A percentile compares a stretch with the other conserved stretches of the same genome.
Conservation (phyloP, 2,797 vertebrate genomes). For the Distichodus sexfasciatus region DNA sequence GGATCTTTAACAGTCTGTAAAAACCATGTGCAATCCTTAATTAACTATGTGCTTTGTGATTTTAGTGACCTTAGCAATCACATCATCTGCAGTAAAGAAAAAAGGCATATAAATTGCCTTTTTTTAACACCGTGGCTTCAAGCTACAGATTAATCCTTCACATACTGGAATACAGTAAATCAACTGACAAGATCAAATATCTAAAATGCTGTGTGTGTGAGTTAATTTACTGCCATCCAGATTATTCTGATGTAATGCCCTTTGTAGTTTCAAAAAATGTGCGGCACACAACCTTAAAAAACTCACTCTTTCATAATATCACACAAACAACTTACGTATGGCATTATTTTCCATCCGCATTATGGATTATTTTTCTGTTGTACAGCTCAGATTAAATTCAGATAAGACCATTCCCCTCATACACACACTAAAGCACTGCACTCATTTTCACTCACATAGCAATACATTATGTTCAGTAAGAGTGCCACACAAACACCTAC, state of each 20-base stretch:
- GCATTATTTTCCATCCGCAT: no score
- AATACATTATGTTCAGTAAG: no score
- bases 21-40: neutral
- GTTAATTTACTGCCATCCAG: neutral
- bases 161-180: no score
- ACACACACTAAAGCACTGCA: conserved; percentile 12
- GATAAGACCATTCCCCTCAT: conserved; percentile 26
- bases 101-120: no score
- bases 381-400: conserved; percentile 39
- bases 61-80: no score
- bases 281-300: conserved; percentile 3
- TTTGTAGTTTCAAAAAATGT: neutral
- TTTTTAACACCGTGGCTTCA: no score
- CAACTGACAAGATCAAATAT: neutral
- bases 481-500: neutral
- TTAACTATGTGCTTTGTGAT: neutral
- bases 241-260: conserved; percentile 14
- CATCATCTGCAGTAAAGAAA: no score
- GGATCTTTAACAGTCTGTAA: neutral
- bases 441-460: conserved; percentile 17
- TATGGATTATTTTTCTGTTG: conserved; percentile 31
- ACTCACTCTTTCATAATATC: conserved; percentile 25
- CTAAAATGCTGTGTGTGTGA: neutral
- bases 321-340: conserved; percentile 17
- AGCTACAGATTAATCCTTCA: no score